Evolutionary conservation across 2,113 vertebrate genomes (phyloP).

Genomic region (Periophthalmus modestus): DNA sequence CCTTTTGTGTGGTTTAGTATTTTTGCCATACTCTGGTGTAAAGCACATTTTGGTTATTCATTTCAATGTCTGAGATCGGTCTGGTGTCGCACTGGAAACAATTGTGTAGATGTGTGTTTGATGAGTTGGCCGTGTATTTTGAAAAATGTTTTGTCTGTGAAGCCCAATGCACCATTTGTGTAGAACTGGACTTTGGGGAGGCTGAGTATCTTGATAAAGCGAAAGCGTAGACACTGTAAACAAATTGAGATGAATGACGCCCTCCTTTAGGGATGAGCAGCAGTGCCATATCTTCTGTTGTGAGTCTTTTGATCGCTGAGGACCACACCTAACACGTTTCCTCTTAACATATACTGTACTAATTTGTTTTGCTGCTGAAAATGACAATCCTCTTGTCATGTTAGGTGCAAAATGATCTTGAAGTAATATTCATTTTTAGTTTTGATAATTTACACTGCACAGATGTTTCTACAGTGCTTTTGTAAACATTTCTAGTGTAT

Average conservation of each 20-base stretch:
- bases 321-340: slow-evolving; percentile 44
- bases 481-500: slow-evolving; percentile 86
- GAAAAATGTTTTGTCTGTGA: slow-evolving; percentile 36
- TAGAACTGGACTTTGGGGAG: slow-evolving; percentile 68
- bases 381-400: slow-evolving; percentile 80
- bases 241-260: slow-evolving; percentile 78
- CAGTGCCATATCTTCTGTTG: slow-evolving; percentile 68
- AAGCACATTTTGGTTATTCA: slow-evolving; percentile 55
- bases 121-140: slow-evolving; percentile 33
- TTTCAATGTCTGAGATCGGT: slow-evolving; percentile 36
- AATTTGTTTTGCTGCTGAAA: slow-evolving; percentile 78
- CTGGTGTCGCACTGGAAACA: slow-evolving; percentile 39
- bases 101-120: slow-evolving; percentile 39
- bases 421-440: slow-evolving; percentile 77
- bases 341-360: slow-evolving; percentile 55
- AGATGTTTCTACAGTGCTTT: slow-evolving; percentile 83
- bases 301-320: slow-evolving; percentile 27
- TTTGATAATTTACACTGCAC: slow-evolving; percentile 85
- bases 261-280: slow-evolving; percentile 71
- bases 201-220: slow-evolving; percentile 75
- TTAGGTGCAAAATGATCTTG: slow-evolving; percentile 76
- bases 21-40: slow-evolving; percentile 40
- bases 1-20: slow-evolving; percentile 26
- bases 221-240: slow-evolving; percentile 40
- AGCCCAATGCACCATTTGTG: slow-evolving; percentile 46